A percentile compares a stretch with the other conserved stretches of the same genome.
phyloP scores from a whole-genome alignment of 2,797 vertebrate species.

The Onychomys torridus region DNA sequence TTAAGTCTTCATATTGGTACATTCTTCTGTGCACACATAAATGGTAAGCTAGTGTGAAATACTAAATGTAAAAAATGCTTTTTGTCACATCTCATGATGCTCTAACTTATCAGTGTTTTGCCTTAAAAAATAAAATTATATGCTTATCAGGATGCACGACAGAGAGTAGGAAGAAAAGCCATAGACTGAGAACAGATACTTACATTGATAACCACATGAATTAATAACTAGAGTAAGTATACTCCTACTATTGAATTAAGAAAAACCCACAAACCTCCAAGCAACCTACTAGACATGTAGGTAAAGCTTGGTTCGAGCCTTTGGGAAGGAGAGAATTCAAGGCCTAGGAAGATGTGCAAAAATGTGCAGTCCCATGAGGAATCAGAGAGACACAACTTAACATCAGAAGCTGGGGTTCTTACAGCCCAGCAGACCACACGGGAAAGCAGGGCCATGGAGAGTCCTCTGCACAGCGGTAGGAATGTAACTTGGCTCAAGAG shows the following conservation, averaged over 20 bases:
- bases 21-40: conserved; percentile 32
- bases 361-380: neutral
- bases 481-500: conserved; percentile 21
- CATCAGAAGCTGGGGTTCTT: neutral
- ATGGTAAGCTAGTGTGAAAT: conserved; percentile 16
- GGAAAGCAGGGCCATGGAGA: neutral
- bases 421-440: neutral
- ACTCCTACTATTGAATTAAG: neutral
- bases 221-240: neutral
- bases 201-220: neutral
- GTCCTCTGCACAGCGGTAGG: neutral
- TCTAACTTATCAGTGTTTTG: neutral
- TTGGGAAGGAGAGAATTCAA: conserved; percentile 52
- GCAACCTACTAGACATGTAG: neutral
- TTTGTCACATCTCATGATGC: neutral
- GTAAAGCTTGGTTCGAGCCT: neutral
- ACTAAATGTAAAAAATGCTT: conserved; percentile 37
- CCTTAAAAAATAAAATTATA: conserved; percentile 20
- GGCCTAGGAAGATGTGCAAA: neutral
- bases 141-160: conserved; percentile 22
- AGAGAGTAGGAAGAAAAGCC: conserved; percentile 42
- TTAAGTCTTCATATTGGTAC: neutral
- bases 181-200: conserved; percentile 17
- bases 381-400: conserved; percentile 29
- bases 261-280: neutral